phyloP scores from a whole-genome alignment of 92 coral and sea anemone genomes.

The Virgularia gustaviana region DNA sequence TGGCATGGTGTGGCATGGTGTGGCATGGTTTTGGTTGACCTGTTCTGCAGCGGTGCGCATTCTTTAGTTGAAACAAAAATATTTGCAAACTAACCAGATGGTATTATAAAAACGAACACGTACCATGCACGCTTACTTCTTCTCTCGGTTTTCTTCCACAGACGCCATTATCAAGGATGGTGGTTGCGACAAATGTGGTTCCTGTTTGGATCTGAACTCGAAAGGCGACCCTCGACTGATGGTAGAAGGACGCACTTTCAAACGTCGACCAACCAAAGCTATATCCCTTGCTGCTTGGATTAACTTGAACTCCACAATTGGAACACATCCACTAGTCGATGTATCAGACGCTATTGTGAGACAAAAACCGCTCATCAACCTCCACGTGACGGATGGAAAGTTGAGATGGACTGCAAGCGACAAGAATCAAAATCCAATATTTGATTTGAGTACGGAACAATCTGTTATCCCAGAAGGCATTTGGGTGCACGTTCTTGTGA shows the following conservation, averaged over 20 bases:
- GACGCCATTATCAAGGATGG: slow-evolving; percentile 74
- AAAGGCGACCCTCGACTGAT: slow-evolving; percentile 64
- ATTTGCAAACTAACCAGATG: no score
- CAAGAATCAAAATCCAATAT: slow-evolving; percentile 56
- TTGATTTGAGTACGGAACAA: slow-evolving; percentile 72
- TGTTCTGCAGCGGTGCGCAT: no score
- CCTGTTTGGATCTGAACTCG: slow-evolving; percentile 86
- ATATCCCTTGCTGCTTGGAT: slow-evolving; percentile 90
- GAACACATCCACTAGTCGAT: slow-evolving; percentile 80
- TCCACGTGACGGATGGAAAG: slow-evolving; percentile 80
- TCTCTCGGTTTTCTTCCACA: slow-evolving; percentile 7
- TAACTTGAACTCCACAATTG: slow-evolving; percentile 76
- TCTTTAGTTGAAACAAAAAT: no score
- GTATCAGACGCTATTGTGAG: slow-evolving; percentile 59
- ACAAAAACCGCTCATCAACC: slow-evolving; percentile 60
- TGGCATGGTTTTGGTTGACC: no score
- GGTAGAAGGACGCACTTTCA: slow-evolving; percentile 65
- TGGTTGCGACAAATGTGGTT: slow-evolving; percentile 99
- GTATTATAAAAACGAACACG: slow-evolving; percentile 40
- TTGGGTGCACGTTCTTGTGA: slow-evolving; percentile 95
- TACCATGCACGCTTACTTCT: not conserved
- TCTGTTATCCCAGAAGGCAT: slow-evolving; percentile 88
- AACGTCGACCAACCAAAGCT: slow-evolving; percentile 74
- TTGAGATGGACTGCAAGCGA: slow-evolving; percentile 78
- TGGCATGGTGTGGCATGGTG: no score